A percentile compares a stretch with the other conserved stretches of the same genome.
Conservation (phyloP, 2,888 invertebrate genomes). For the Sturmia bella region DNA sequence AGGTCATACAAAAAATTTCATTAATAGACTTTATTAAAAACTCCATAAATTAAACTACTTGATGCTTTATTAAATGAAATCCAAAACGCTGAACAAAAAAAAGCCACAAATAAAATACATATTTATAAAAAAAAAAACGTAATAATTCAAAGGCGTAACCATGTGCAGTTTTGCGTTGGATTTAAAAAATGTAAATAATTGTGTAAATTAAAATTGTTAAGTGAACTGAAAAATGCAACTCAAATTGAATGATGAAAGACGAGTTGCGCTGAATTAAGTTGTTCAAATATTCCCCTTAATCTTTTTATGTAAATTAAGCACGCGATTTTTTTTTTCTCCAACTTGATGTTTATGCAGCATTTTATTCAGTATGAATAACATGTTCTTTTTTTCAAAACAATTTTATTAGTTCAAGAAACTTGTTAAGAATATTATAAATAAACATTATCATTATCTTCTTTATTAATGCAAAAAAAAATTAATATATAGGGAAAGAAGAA, state of each 20-base stretch:
- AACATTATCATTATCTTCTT: slow-evolving; percentile 5
- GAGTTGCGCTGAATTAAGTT: slow-evolving; percentile 34
- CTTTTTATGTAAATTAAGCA: slow-evolving; percentile 57
- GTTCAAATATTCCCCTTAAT: slow-evolving; percentile 33
- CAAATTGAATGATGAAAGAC: slow-evolving; percentile 51
- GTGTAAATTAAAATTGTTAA: slow-evolving; percentile 52
- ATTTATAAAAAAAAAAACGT: not conserved
- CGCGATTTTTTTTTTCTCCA: slow-evolving; percentile 40
- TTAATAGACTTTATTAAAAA: too few relatives aligned
- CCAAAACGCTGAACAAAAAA: not conserved
- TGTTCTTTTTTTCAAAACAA: slow-evolving; percentile 42
- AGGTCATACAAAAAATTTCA: too few relatives aligned
- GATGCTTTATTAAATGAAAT: not conserved
- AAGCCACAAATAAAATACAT: slow-evolving; percentile 8
- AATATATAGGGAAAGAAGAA: slow-evolving; percentile 7
- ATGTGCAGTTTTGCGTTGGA: slow-evolving; percentile 19
- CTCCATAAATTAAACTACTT: not conserved
- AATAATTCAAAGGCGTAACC: slow-evolving; percentile 22
- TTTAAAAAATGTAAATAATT: slow-evolving; percentile 33
- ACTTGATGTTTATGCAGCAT: not conserved
- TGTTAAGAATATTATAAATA: slow-evolving; percentile 24
- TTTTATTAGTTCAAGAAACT: slow-evolving; percentile 48
- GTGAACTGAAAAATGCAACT: slow-evolving; percentile 46
- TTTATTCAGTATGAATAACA: slow-evolving; percentile 20
- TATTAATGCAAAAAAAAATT: slow-evolving; percentile 11